Conservation (phyloP, 2,888 invertebrate species). For the Tetropium fuscum region DNA sequence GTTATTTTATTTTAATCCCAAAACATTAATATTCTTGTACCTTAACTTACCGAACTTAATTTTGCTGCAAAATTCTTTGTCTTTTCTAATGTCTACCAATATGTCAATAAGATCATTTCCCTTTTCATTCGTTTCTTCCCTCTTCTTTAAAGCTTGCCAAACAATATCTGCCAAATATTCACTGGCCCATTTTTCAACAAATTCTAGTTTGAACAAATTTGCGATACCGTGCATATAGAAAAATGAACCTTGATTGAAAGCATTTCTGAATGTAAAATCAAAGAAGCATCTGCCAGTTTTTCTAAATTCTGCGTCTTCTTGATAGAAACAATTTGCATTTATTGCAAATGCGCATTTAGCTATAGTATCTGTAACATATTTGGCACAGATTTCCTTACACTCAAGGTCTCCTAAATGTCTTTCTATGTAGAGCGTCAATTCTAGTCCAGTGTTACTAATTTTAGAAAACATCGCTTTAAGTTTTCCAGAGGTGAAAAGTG, state of each 20-base stretch:
- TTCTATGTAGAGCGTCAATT: slow-evolving; percentile 47
- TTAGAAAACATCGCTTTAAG: slow-evolving; percentile 68
- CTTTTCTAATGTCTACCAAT: slow-evolving; percentile 68
- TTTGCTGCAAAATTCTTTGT: slow-evolving; percentile 31
- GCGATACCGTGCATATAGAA: slow-evolving; percentile 46
- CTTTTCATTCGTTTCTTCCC: slow-evolving; percentile 49
- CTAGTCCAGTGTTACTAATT: slow-evolving; percentile 61
- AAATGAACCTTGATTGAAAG: slow-evolving; percentile 42
- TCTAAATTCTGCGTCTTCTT: slow-evolving; percentile 58
- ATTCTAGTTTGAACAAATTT: slow-evolving; percentile 44
- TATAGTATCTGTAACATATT: slow-evolving; percentile 64
- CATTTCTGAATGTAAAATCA: slow-evolving; percentile 48
- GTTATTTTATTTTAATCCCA: too few species aligned
- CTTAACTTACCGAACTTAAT: slow-evolving; percentile 33
- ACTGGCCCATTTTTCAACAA: slow-evolving; percentile 46
- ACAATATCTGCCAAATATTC: slow-evolving; percentile 51
- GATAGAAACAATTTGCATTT: slow-evolving; percentile 58
- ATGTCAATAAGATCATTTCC: slow-evolving; percentile 71
- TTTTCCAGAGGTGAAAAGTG: slow-evolving; percentile 70
- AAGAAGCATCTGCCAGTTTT: slow-evolving; percentile 56
- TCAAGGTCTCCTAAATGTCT: slow-evolving; percentile 37
- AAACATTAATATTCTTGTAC: too few species aligned
- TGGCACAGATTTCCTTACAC: slow-evolving; percentile 54
- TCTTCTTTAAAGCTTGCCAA: slow-evolving; percentile 46
- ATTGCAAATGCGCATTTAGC: slow-evolving; percentile 64